Evolutionary conservation across 2,113 vertebrate species (phyloP), one percentile per base, ranked within the genome.

Genomic region (Calidris pugnax): DNA sequence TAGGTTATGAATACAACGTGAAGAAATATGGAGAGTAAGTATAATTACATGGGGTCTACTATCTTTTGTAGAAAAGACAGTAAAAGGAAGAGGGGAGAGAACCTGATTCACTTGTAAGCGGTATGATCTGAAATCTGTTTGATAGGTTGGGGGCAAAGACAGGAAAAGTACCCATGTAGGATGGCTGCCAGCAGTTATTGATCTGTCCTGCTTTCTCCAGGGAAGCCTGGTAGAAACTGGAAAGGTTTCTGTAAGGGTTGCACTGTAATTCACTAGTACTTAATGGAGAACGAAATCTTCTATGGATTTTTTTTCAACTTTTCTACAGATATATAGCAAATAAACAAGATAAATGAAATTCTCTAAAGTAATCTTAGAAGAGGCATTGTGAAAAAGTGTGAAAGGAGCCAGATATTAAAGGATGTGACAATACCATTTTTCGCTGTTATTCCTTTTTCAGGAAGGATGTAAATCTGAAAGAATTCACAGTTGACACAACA

Each of bases 391-490:
- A 2, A 18, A 37, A 63, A 69, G 5, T 15, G 20, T 84, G 84
- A 30, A 50, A 92, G 9, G 32, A 71, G 35, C 2, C n/a, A 56
- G 35, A 51, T 53, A 11, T 62, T 53, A 51, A 86, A 93, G 33
- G 19, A 63, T 76, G 51, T 39, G 16, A 23, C 28, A 84, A 22
- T 3, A 3, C 1, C 3, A 13, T 60, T 89, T 86, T 26, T 30
- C 32, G 18, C 80, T 82, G 14, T 87, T 47, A 3, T 24, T 73
- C 51, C 35, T 57, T 94, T 77, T 87, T 4, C 98, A 99, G 99
- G 96, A 98, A 98, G 87, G 98, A 98, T 5, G 93, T 98, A 79
- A 98, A 98, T 63, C 93, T 98, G 9, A 98, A 98, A 9, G 99
- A 99, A 84, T 98, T 98, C 64, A 97, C 98, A 88, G 97, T 98